These are phyloP conservation scores for Drosophila equinoxialis DNA, from an alignment of 1,140 invertebrate genomes.

Conservation along the genomic window DNA sequence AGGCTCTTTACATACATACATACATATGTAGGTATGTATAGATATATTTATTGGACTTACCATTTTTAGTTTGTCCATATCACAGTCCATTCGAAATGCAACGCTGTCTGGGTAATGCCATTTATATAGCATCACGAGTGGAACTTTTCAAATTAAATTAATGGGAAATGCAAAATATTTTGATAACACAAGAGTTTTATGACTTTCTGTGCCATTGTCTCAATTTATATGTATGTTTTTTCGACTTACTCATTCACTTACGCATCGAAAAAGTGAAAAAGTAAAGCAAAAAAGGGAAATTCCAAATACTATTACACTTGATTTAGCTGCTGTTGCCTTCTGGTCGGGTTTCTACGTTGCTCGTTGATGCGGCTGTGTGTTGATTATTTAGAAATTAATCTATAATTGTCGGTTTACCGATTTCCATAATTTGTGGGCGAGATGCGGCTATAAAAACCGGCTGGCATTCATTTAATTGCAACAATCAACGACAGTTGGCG, in stretches of 20 bases:
- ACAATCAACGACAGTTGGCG: slow-evolving; percentile 34
- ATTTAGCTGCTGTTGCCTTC: slow-evolving; percentile 9
- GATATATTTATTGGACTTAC: slow-evolving; percentile 18
- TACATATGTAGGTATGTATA: too few species aligned
- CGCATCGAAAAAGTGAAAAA: background rate
- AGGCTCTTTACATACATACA: too few species aligned
- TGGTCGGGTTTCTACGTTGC: slow-evolving; percentile 11
- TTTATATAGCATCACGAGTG: slow-evolving; percentile 53
- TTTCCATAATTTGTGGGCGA: slow-evolving; percentile 54
- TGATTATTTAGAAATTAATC: slow-evolving; percentile 18
- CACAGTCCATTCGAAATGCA: background rate
- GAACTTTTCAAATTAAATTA: slow-evolving; percentile 22
- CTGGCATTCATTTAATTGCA: slow-evolving; percentile 3
- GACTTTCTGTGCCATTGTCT: background rate
- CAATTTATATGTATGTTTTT: background rate
- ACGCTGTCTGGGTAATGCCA: background rate
- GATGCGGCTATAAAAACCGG: slow-evolving; percentile 52
- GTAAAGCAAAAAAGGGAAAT: slow-evolving; percentile 9
- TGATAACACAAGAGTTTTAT: slow-evolving; percentile 11
- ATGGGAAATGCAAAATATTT: slow-evolving; percentile 37
- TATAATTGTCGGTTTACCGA: slow-evolving; percentile 32
- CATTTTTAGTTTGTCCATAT: slow-evolving; percentile 19
- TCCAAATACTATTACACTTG: slow-evolving; percentile 14
- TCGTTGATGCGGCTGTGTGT: slow-evolving; percentile 13
- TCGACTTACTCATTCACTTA: background rate